A percentile compares a stretch with the other conserved stretches of the same genome.
Evolutionary conservation across 2,888 invertebrate species (phyloP).

Genomic region (Operophtera brumata): DNA sequence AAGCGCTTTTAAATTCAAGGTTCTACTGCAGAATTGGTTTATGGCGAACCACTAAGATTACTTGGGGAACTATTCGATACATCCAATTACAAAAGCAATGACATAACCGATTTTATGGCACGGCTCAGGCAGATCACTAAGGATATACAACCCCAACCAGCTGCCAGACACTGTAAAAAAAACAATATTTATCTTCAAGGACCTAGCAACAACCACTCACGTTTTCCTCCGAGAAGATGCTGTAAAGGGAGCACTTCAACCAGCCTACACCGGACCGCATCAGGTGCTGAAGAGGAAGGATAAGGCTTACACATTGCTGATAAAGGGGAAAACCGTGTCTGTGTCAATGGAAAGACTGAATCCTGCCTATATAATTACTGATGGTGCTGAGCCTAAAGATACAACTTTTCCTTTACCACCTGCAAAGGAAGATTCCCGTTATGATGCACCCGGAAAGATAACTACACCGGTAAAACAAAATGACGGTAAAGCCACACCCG

Average conservation of each 20-base stretch:
- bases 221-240: conserved; percentile 37
- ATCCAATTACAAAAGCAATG: too few relatives aligned
- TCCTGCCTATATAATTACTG: too few relatives aligned
- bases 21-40: too few relatives aligned
- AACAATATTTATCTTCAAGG: conserved; percentile 35
- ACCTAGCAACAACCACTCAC: conserved; percentile 26
- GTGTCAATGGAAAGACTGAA: too few relatives aligned
- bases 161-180: conserved; percentile 27
- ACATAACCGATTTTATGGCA: too few relatives aligned
- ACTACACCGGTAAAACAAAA: too few relatives aligned
- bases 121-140: conserved; percentile 16
- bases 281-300: neutral
- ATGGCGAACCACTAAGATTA: too few relatives aligned
- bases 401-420: neutral
- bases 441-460: neutral
- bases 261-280: conserved; percentile 37
- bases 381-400: too few relatives aligned
- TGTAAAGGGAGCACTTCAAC: too few relatives aligned
- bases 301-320: neutral
- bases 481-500: too few relatives aligned
- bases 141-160: conserved; percentile 24
- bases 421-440: neutral
- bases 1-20: too few relatives aligned
- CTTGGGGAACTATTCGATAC: too few relatives aligned
- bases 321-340: conserved; percentile 5